A percentile compares a stretch with the other conserved stretches of the same genome.
Conservation (phyloP, 2,888 invertebrate species). For the Germaria angustata region DNA sequence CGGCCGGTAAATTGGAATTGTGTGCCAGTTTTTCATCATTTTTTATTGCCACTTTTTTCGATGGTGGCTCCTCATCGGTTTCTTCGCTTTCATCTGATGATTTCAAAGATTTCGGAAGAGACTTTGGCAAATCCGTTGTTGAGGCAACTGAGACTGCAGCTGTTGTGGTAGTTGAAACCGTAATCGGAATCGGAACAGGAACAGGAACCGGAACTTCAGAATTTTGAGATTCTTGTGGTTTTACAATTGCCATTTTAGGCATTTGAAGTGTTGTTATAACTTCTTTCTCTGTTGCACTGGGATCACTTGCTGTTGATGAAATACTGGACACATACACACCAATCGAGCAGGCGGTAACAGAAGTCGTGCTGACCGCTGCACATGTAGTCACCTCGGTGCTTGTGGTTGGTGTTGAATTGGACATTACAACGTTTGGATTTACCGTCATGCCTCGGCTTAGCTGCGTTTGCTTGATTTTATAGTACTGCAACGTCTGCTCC, state of each 20-base stretch:
- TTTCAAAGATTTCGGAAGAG: conserved; percentile 52
- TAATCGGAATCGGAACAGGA: background rate
- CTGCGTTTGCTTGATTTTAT: conserved; percentile 86
- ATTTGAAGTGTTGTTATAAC: background rate
- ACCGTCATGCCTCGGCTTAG: conserved; percentile 70
- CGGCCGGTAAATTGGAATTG: conserved; percentile 75
- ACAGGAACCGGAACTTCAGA: background rate
- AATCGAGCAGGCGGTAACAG: background rate
- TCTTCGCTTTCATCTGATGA: conserved; percentile 70
- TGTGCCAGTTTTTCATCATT: conserved; percentile 77
- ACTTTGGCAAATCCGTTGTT: background rate
- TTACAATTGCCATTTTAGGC: conserved; percentile 53
- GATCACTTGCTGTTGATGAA: background rate
- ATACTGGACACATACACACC: background rate
- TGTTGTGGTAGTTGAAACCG: background rate
- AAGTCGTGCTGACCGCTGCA: background rate
- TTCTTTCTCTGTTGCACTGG: background rate
- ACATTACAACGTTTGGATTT: conserved; percentile 48
- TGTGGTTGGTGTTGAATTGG: conserved; percentile 26
- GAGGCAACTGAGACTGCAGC: background rate
- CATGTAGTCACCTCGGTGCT: background rate
- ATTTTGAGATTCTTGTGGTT: conserved; percentile 19
- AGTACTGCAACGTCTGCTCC: conserved; percentile 86
- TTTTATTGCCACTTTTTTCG: conserved; percentile 61
- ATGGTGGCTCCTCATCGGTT: conserved; percentile 68